A percentile compares a stretch with the other conserved stretches of the same genome.
Conservation (phyloP, 1,140 invertebrate genomes). For the Caenorhabditis tropicalis region DNA sequence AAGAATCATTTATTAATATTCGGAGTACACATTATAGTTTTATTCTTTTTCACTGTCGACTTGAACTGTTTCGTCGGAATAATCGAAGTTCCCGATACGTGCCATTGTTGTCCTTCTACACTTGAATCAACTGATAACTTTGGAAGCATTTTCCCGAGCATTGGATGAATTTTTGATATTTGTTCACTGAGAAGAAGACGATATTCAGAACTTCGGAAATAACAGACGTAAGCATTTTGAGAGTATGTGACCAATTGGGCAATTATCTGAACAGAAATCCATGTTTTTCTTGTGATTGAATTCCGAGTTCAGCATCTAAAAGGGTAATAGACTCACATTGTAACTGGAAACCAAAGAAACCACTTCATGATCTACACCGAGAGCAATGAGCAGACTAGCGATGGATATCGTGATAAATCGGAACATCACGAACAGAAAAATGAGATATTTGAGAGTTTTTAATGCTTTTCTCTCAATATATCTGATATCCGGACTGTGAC, state of each 20-base stretch:
- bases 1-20: no score
- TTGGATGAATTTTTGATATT: slow-evolving; percentile 16
- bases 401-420: background rate
- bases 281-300: no score
- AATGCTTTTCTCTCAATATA: background rate
- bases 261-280: background rate
- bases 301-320: no score
- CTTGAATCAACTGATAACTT: background rate
- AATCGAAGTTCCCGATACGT: background rate
- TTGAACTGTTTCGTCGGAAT: background rate
- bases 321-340: background rate
- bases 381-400: background rate
- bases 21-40: background rate
- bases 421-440: background rate
- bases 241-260: background rate
- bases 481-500: background rate
- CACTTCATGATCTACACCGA: background rate
- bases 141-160: background rate
- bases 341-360: background rate
- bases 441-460: background rate
- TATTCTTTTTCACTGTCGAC: background rate
- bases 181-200: slow-evolving; percentile 13
- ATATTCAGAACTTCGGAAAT: slow-evolving; percentile 35
- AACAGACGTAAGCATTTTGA: slow-evolving; percentile 44
- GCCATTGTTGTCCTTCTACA: background rate